Conservation (phyloP, 2,797 vertebrate genomes). For the Eulemur rubriventer region DNA sequence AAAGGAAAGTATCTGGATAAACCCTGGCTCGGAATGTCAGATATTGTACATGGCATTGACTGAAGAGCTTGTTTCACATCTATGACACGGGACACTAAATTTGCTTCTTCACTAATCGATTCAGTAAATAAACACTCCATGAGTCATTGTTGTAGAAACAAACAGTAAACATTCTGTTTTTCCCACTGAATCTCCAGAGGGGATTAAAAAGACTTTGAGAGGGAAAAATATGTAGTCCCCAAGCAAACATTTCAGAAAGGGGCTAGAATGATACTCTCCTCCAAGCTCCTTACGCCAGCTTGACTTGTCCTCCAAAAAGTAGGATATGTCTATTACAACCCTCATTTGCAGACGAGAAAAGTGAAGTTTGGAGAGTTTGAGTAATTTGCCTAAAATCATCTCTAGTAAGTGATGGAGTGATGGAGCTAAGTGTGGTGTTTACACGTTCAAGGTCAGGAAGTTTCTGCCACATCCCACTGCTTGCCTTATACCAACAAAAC, state of each 20-base stretch:
- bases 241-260: background rate
- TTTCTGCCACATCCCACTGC: background rate
- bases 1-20: background rate
- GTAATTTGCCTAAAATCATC: background rate
- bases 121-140: conserved; percentile 32
- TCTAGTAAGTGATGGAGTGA: background rate
- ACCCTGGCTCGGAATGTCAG: background rate
- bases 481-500: background rate
- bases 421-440: background rate
- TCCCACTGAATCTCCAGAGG: background rate
- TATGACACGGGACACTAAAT: conserved; percentile 13
- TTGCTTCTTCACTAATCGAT: conserved; percentile 31
- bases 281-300: background rate
- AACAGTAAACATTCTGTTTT: background rate
- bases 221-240: background rate
- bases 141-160: background rate
- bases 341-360: background rate
- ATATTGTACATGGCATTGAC: background rate
- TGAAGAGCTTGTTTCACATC: background rate
- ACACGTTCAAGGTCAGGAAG: background rate
- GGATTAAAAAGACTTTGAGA: background rate
- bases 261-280: background rate
- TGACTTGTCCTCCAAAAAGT: background rate
- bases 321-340: background rate
- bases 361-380: background rate